These are phyloP conservation scores for Scaptomyza hsui DNA, from an alignment of 1,140 invertebrate genomes.

Conservation along the genomic window DNA sequence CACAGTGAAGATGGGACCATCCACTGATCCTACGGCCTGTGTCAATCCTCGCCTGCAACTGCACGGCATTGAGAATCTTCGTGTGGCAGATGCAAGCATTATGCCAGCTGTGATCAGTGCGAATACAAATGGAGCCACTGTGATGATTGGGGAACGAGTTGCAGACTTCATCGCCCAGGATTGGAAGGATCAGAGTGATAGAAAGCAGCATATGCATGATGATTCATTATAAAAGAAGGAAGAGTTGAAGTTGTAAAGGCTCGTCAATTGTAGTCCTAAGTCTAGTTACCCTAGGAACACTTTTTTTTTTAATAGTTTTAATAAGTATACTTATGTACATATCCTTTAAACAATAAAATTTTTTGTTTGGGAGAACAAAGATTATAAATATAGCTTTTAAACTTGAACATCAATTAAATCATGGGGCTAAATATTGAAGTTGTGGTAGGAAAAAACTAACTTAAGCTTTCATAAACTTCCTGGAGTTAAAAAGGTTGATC, in stretches of 20 bases:
- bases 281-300: too few relatives aligned
- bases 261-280: neutral
- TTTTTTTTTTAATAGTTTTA: too few relatives aligned
- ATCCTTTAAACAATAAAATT: too few relatives aligned
- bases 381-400: too few relatives aligned
- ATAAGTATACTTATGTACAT: too few relatives aligned
- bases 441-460: too few relatives aligned
- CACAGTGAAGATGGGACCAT: slow-evolving; percentile 91
- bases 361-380: too few relatives aligned
- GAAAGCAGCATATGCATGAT: slow-evolving; percentile 33
- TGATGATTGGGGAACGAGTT: slow-evolving; percentile 95
- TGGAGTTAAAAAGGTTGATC: too few relatives aligned
- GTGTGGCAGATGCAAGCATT: slow-evolving; percentile 91
- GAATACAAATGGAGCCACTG: slow-evolving; percentile 89
- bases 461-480: too few relatives aligned
- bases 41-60: slow-evolving; percentile 90
- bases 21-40: slow-evolving; percentile 87
- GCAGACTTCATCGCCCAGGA: slow-evolving; percentile 90
- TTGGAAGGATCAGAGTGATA: slow-evolving; percentile 68
- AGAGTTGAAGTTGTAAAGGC: too few relatives aligned
- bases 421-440: too few relatives aligned
- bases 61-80: slow-evolving; percentile 87
- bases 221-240: slow-evolving; percentile 28
- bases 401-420: too few relatives aligned
- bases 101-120: slow-evolving; percentile 90